Conservation (phyloP, 2,888 invertebrate species). For the Pollenia amentaria region DNA sequence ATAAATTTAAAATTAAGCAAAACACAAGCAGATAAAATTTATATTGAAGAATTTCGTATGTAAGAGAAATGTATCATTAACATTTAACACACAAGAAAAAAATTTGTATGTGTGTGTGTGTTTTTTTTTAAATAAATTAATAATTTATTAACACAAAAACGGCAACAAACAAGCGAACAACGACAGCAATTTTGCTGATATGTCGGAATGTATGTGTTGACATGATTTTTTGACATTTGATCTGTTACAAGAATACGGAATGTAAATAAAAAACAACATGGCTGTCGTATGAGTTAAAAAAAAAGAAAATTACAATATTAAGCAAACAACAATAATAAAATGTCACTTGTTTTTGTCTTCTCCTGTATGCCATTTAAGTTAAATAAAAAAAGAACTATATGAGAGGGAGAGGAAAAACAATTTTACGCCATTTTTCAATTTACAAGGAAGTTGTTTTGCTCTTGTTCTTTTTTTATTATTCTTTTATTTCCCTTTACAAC, state of each 20-base stretch:
- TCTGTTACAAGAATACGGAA: constrained; percentile 64
- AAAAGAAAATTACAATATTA: constrained; percentile 34
- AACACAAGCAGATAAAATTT: constrained; percentile 16
- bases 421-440: constrained; percentile 76
- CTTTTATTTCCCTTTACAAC: constrained; percentile 40
- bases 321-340: constrained; percentile 68
- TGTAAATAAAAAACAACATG: constrained; percentile 58
- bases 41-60: neutral
- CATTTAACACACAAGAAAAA: constrained; percentile 16
- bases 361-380: constrained; percentile 40
- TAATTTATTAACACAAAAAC: constrained; percentile 34
- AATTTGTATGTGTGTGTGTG: neutral
- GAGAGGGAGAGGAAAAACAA: constrained; percentile 49
- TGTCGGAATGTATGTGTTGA: constrained; percentile 65
- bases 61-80: constrained; percentile 28
- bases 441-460: constrained; percentile 72
- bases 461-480: constrained; percentile 48
- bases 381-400: constrained; percentile 35
- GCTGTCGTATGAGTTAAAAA: constrained; percentile 17
- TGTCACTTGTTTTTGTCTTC: constrained; percentile 65
- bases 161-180: constrained; percentile 17
- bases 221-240: constrained; percentile 72
- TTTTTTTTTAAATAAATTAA: constrained; percentile 20
- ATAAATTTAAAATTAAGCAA: constrained; percentile 13
- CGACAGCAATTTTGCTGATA: constrained; percentile 37